A percentile compares a stretch with the other conserved stretches of the same genome.
phyloP scores from a whole-genome alignment of 2,113 vertebrate species.

The Prietella phreatophila region DNA sequence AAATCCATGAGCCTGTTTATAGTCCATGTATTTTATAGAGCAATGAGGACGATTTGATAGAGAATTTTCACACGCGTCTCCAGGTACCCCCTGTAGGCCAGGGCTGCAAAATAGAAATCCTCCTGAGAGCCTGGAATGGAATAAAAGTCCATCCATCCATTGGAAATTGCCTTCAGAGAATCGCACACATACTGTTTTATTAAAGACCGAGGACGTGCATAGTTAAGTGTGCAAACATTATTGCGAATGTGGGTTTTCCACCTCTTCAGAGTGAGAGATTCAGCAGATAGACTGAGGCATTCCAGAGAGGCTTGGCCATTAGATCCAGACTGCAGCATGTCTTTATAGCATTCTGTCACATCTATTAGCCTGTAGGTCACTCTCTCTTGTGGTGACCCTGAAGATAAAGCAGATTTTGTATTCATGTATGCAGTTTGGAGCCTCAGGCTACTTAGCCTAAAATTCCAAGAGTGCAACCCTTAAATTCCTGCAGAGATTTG shows the following conservation, averaged over 20 bases:
- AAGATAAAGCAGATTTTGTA: constrained; percentile 31
- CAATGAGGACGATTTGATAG: constrained; percentile 7
- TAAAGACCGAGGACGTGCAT: constrained; percentile 15
- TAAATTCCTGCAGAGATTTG: constrained; percentile 40
- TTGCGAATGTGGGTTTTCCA: constrained; percentile 16
- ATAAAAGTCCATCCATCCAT: constrained; percentile 30
- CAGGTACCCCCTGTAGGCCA: neutral
- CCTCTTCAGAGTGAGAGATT: constrained; percentile 12
- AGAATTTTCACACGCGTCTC: constrained; percentile 10
- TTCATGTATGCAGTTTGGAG: constrained; percentile 47
- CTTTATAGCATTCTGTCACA: constrained; percentile 44
- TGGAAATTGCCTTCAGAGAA: constrained; percentile 21
- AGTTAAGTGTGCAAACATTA: neutral
- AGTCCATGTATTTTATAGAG: neutral
- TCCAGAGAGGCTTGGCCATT: constrained; percentile 8
- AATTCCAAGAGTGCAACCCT: constrained; percentile 34
- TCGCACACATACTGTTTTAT: constrained; percentile 10
- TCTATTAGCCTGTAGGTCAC: constrained; percentile 50
- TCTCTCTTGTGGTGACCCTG: constrained; percentile 36
- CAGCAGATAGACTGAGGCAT: neutral
- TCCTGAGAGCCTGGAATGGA: neutral
- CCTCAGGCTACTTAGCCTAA: constrained; percentile 46
- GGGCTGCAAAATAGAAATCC: constrained; percentile 7
- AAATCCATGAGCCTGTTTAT: neutral
- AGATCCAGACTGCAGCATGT: constrained; percentile 23